Conservation (phyloP, 2,888 invertebrate species). For the Lasioglossum leucozonium region DNA sequence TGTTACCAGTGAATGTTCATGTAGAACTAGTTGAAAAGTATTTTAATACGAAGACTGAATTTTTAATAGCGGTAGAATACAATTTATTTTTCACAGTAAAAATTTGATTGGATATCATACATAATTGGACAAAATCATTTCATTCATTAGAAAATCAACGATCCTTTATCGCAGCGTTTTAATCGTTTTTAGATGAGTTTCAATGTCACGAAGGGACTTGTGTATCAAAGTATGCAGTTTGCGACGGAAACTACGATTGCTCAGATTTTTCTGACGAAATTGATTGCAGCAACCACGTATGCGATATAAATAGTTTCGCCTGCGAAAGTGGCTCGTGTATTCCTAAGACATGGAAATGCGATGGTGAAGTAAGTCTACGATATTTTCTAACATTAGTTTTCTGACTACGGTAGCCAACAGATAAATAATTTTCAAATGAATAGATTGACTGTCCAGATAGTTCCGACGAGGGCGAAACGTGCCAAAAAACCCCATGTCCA, state of each 20-base stretch:
- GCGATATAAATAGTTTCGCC: slow-evolving; percentile 74
- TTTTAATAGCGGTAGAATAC: background rate
- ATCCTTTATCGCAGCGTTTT: background rate
- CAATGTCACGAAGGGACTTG: slow-evolving; percentile 90
- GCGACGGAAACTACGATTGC: slow-evolving; percentile 92
- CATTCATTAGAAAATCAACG: background rate
- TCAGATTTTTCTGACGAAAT: slow-evolving; percentile 90
- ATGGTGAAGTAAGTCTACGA: slow-evolving; percentile 74
- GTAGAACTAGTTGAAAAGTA: background rate
- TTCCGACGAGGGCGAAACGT: slow-evolving; percentile 80
- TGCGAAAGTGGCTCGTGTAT: slow-evolving; percentile 83
- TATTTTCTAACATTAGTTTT: background rate
- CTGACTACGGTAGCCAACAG: background rate
- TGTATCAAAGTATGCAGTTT: slow-evolving; percentile 88
- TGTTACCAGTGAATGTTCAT: background rate
- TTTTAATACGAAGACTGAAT: background rate
- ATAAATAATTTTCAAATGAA: background rate
- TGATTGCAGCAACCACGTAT: slow-evolving; percentile 83
- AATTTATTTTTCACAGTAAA: background rate
- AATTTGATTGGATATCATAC: background rate
- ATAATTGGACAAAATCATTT: background rate
- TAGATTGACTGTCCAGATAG: slow-evolving; percentile 79
- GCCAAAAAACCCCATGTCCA: slow-evolving; percentile 74
- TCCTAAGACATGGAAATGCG: slow-evolving; percentile 83
- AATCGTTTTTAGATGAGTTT: slow-evolving; percentile 83